Conservation (phyloP, 1,140 invertebrate species). For the Drosophila melanica region DNA sequence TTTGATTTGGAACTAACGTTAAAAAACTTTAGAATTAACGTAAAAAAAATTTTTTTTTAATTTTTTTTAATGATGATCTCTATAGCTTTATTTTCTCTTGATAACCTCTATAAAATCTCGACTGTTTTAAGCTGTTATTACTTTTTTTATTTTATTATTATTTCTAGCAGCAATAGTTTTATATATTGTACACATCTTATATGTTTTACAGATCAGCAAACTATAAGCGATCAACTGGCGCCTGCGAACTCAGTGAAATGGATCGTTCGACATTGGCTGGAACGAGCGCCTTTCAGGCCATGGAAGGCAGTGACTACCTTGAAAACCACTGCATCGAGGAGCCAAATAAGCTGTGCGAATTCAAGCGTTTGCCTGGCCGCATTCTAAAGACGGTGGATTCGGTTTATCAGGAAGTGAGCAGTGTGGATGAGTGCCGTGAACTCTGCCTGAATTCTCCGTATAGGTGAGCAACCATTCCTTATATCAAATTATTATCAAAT, state of each 20-base stretch:
- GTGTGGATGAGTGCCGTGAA: constrained; percentile 93
- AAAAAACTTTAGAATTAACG: too few species aligned
- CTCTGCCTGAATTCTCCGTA: constrained; percentile 94
- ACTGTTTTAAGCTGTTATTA: too few species aligned
- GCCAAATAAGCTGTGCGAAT: constrained; percentile 95
- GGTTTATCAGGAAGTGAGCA: constrained; percentile 94
- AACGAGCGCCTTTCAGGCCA: constrained; percentile 89
- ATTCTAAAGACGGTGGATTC: constrained; percentile 97
- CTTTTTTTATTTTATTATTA: too few species aligned
- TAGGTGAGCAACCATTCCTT: constrained; percentile 83
- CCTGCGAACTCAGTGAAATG: constrained; percentile 94
- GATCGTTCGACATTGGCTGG: constrained; percentile 94
- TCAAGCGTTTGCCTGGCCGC: constrained; percentile 93
- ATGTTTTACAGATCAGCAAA: constrained; percentile 92
- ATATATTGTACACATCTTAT: too few species aligned
- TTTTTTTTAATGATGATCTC: too few species aligned
- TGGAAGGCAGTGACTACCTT: constrained; percentile 91
- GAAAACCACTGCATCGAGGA: constrained; percentile 96
- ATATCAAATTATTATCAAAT: too few species aligned
- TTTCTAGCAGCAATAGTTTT: too few species aligned
- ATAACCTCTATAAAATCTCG: too few species aligned
- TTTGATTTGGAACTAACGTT: too few species aligned
- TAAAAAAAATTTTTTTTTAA: too few species aligned
- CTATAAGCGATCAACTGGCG: constrained; percentile 92
- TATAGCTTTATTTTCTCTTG: too few species aligned